Conservation (phyloP, 2,797 vertebrate genomes). For the Antrozous pallidus region DNA sequence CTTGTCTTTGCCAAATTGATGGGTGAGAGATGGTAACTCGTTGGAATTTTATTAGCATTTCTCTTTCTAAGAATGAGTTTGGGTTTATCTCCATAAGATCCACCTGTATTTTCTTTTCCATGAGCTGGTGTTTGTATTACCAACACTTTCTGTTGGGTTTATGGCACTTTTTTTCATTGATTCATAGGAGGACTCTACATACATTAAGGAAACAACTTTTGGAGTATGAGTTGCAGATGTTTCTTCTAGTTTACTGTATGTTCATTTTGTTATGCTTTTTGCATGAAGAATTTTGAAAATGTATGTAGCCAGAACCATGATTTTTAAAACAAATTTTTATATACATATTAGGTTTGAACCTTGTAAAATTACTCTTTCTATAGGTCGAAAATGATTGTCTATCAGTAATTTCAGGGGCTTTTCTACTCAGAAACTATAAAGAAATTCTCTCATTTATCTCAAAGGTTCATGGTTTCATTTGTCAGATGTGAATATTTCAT, state of each 20-base stretch:
- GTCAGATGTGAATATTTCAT: not conserved
- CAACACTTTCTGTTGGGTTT: not conserved
- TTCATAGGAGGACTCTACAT: not conserved
- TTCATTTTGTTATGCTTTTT: conserved; percentile 26
- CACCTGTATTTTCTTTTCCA: not conserved
- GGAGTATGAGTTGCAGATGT: not conserved
- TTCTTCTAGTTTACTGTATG: not conserved
- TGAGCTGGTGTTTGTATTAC: not conserved
- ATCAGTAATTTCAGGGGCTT: not conserved
- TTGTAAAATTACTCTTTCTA: not conserved
- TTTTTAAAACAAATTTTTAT: not conserved
- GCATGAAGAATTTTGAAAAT: not conserved
- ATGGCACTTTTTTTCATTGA: not conserved
- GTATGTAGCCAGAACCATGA: not conserved
- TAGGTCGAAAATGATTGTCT: not conserved
- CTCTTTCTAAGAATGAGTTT: not conserved
- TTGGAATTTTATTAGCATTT: conserved; percentile 4
- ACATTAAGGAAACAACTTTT: not conserved
- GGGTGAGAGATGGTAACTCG: not conserved
- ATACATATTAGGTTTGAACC: not conserved
- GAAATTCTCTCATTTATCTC: not conserved
- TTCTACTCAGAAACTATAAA: not conserved
- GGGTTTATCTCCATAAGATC: not conserved
- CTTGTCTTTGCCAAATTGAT: not conserved
- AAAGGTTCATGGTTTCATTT: not conserved